A percentile compares a stretch with the other conserved stretches of the same genome.
These are phyloP conservation scores for Rhipidura dahli DNA, from an alignment of 2,113 vertebrate genomes.

Conservation along the genomic window DNA sequence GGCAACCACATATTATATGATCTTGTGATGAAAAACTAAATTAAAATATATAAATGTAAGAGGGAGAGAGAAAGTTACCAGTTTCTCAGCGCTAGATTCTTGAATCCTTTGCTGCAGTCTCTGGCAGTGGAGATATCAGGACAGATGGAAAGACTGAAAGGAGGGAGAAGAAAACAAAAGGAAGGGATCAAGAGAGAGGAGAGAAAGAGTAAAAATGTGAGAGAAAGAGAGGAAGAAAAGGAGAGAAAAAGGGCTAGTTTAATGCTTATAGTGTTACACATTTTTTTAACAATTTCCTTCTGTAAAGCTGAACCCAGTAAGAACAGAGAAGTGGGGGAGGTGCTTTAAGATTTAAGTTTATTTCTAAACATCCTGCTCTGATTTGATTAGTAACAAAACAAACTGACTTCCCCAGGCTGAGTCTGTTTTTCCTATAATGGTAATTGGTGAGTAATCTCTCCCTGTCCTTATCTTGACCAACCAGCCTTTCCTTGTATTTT, in stretches of 20 bases:
- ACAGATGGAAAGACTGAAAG: neutral
- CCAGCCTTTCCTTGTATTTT: neutral
- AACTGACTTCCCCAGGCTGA: neutral
- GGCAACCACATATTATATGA: neutral
- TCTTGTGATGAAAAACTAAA: neutral
- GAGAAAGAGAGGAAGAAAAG: neutral
- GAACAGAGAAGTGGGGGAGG: fast-evolving
- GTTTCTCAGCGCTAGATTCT: neutral
- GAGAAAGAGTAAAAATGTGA: too few relatives aligned
- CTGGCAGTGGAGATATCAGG: neutral
- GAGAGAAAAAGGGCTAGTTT: neutral
- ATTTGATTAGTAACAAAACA: neutral
- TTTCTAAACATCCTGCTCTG: neutral
- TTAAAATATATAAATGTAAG: neutral
- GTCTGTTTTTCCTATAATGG: neutral
- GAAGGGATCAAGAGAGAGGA: neutral
- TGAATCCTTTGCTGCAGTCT: neutral
- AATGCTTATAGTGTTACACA: neutral
- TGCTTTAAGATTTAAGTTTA: neutral
- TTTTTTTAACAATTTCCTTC: neutral
- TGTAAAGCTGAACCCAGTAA: neutral
- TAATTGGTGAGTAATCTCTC: neutral
- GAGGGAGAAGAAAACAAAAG: neutral
- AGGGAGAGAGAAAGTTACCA: neutral
- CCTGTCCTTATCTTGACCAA: neutral